Evolutionary conservation across 2,113 vertebrate species (phyloP).

Genomic region (Vicugna pacos): DNA sequence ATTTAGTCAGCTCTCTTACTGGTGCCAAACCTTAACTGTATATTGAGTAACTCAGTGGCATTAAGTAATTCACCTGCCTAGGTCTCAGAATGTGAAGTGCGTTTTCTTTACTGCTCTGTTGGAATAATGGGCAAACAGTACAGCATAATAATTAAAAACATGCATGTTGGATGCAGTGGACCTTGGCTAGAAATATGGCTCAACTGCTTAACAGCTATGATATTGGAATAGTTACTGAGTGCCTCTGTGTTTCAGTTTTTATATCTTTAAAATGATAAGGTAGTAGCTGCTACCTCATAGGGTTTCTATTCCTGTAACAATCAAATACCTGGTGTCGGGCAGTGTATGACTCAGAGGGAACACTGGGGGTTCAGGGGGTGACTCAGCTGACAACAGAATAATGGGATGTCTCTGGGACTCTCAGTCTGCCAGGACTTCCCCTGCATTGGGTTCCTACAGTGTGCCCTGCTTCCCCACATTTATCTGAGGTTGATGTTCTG

Average conservation of each 20-base stretch:
- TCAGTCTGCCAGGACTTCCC: background rate
- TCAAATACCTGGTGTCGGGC: background rate
- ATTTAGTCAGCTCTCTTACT: background rate
- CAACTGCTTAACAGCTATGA: background rate
- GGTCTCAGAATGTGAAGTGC: background rate
- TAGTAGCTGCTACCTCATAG: background rate
- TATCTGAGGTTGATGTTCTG: background rate
- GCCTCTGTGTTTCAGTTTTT: background rate
- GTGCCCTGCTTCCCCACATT: background rate
- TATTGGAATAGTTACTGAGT: background rate
- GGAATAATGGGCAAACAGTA: background rate
- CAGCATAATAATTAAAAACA: no score
- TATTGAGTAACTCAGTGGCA: background rate
- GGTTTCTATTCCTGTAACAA: background rate
- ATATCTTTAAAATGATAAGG: background rate
- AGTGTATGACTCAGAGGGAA: background rate
- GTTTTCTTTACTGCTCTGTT: background rate
- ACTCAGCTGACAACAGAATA: background rate
- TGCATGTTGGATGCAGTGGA: accelerated
- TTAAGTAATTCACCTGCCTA: background rate
- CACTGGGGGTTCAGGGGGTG: accelerated
- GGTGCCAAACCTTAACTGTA: background rate
- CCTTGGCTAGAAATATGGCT: background rate
- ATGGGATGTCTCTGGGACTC: background rate
- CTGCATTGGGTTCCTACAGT: accelerated